Evolutionary conservation across 2,113 vertebrate species (phyloP).

Genomic region (Sigmodon hispidus): DNA sequence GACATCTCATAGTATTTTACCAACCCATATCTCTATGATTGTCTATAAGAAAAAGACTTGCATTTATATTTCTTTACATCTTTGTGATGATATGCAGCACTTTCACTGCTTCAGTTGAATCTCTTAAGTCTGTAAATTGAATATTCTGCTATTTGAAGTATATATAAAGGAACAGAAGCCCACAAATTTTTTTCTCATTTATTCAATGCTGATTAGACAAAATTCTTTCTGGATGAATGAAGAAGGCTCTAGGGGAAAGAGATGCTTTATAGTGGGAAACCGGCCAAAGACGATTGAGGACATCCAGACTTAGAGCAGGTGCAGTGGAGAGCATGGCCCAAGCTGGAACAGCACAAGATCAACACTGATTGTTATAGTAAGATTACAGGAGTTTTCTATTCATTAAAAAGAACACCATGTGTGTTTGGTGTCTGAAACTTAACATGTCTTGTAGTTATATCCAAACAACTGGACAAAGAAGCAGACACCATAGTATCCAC

Average conservation of each 20-base stretch:
- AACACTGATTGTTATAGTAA: neutral
- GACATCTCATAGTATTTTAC: neutral
- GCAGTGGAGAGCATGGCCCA: neutral
- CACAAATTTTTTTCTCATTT: neutral
- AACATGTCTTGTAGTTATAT: neutral
- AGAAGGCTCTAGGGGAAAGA: neutral
- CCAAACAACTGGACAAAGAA: neutral
- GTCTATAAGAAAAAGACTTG: neutral
- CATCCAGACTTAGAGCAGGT: neutral
- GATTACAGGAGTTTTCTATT: neutral
- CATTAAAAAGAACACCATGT: neutral
- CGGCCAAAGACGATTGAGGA: neutral
- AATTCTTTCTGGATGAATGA: neutral
- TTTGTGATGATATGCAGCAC: neutral
- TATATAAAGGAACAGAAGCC: neutral
- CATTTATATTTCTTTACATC: neutral
- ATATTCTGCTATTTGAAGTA: neutral
- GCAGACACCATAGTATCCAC: neutral
- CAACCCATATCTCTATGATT: neutral
- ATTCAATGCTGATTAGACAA: neutral
- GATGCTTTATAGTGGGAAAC: neutral
- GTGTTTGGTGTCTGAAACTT: neutral
- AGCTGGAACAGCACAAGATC: neutral
- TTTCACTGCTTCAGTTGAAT: neutral
- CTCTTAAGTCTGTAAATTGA: neutral